Evolutionary conservation across 2,888 invertebrate genomes (phyloP), one percentile per base, ranked within the genome.

Genomic region (Falcaria lacertinaria): DNA sequence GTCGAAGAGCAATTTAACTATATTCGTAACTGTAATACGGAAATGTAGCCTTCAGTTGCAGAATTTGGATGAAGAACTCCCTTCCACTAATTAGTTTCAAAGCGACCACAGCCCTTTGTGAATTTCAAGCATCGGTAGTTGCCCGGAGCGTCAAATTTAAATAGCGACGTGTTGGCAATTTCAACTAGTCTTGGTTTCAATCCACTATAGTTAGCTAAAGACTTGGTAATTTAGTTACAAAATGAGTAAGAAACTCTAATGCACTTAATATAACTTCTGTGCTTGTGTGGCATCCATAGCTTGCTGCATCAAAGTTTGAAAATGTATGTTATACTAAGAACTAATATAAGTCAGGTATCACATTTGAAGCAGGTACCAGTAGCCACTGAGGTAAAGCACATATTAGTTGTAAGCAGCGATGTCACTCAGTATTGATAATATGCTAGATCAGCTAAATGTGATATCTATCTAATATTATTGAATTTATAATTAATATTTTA

Each of bases 221-320:
- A 80, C 60, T 66, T n/a, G n/a, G 69, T 75, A 67, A 74, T 74
- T 72, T 78, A 78, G 78, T 80, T 76, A 74, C 77, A 80, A 74
- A 77, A 70, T 72, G 61, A 75, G 69, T 67, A 64, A 76, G 56
- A 71, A 69, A 69, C 57, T 68, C 52, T 57, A 54, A 37, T 75
- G 81, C 82, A 83, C 82, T 68, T 60, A 69, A 65, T 68, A 60
- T 60, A 54, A 66, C 63, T 67, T 68, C 64, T 70, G 73, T 74
- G 81, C 78, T 83, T 85, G 80, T 75, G 78, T 86, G 85, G 85
- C 77, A 78, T 86, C 89, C 80, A 75, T 76, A 80, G 88, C 87
- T 88, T 89, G 89, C 89, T 89, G 89, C 89, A 89, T 88, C 89
- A 87, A 86, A 80, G 66, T 80, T 74, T 75, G 54, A 60, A 54